Base-by-base conservation (phyloP, 2,888 invertebrate genomes). In the Cylloceria caligata region DNA sequence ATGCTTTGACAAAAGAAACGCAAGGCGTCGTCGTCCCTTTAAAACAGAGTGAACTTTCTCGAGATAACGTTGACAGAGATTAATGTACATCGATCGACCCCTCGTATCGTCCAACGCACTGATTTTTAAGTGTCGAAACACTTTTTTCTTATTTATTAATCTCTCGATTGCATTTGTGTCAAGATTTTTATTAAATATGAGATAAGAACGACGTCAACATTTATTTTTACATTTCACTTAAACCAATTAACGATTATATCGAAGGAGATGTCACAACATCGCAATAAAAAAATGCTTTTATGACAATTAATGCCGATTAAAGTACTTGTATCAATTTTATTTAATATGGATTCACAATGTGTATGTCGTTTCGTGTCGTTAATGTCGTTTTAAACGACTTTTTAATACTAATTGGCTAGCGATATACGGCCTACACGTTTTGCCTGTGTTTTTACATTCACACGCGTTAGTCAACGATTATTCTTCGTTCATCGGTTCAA, bases 1-100 rank as follows among this genome's bases (percentile, higher is more conserved):
- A 30, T 74, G 39, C 69, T 49, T 19, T 69, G 80, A 80, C 74
- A 80, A 74, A 73, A 60, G 47, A 49, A 74, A 65, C 60, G 49
- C 62, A 67, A 49, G 55, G n/a, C n/a, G n/a, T n/a, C n/a, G n/a
- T 45, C 49, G 68, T 68, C 39, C 68, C 68, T 62, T 80, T 68
- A 60, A 60, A 19, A 60, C 16, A 34, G 34, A 34, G 34, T 30
- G 34, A 36, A 1, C 7, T 19, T 36, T 34, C 16, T 60, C 34
- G 60, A 36, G 60, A 60, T 60, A 60, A 60, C 60, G 60, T 3
- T 36, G 60, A 60, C 57, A 7, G 34, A 19, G 57, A 52, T 52
- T 34, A 36, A 60, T 60, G 36, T 60, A 19, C 60, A 34, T 36
- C 11, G 19, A 57, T 57, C 57, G 16, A 34, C n/a, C 34, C 19